phyloP scores from a whole-genome alignment of 2,888 invertebrate genomes.

The Strigamia crassipes region DNA sequence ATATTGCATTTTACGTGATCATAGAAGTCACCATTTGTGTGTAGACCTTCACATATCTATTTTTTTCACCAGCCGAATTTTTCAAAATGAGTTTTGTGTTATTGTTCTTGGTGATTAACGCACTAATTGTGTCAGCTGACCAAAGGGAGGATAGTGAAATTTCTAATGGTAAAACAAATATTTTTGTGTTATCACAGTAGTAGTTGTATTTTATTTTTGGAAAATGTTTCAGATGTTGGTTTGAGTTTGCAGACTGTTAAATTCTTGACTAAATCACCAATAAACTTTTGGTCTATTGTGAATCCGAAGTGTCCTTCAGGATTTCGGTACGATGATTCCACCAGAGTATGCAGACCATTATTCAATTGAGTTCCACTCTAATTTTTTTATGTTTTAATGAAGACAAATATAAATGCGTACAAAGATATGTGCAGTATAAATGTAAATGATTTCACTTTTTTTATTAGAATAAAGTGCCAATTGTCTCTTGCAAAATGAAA shows the following conservation, averaged over 20 bases:
- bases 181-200: neutral
- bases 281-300: neutral
- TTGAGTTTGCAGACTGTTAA: neutral
- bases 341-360: neutral
- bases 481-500: no score
- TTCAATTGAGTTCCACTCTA: neutral
- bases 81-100: neutral
- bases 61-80: neutral
- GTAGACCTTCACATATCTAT: neutral
- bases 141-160: neutral
- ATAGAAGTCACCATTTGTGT: no score
- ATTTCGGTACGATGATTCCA: neutral
- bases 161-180: neutral
- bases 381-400: no score
- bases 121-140: neutral
- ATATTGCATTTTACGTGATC: no score
- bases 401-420: no score
- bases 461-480: no score
- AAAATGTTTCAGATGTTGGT: neutral
- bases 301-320: neutral
- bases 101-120: neutral
- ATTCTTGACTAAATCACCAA: neutral
- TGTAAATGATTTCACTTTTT: no score
- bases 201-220: neutral
- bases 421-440: no score